These are phyloP conservation scores for Phrynocephalus forsythii DNA, from an alignment of 2,797 vertebrate species.

Conservation along the genomic window DNA sequence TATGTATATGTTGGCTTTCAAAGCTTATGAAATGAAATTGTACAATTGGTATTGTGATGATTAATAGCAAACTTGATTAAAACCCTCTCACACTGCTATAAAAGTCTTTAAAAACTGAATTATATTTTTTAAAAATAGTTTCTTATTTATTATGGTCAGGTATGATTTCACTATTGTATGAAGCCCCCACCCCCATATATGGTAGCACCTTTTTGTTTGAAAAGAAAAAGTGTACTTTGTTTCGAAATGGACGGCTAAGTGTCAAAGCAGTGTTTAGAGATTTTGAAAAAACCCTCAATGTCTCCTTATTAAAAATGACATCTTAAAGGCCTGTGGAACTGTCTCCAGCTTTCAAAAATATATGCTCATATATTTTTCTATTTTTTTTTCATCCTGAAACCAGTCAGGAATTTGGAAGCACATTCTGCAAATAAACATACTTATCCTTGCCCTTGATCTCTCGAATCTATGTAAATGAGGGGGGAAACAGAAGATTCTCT, in stretches of 20 bases:
- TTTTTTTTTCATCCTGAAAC: constrained; percentile 54
- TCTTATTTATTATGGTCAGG: constrained; percentile 40
- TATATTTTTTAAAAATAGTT: not conserved
- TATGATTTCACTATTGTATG: constrained; percentile 13
- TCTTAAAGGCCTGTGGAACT: constrained; percentile 51
- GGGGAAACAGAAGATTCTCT: not conserved
- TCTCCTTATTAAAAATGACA: constrained; percentile 30
- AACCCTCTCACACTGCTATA: not conserved
- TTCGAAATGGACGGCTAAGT: constrained; percentile 2
- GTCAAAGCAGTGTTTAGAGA: constrained; percentile 13
- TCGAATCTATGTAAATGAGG: not conserved
- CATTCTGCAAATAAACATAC: constrained; percentile 55
- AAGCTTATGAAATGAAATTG: constrained; percentile 31
- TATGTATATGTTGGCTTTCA: not conserved
- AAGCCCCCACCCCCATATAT: not conserved
- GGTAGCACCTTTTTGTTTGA: constrained; percentile 25
- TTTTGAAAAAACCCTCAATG: constrained; percentile 27
- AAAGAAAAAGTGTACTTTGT: not conserved
- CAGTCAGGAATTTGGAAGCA: constrained; percentile 57
- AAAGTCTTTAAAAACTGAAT: constrained; percentile 25
- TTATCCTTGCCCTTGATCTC: constrained; percentile 53
- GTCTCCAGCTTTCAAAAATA: constrained; percentile 22
- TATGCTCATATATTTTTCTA: constrained; percentile 17
- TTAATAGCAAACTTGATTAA: not conserved
- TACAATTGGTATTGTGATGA: constrained; percentile 8